Percentiles rank a stretch among this genome's conserved stretches.
phyloP scores from a whole-genome alignment of 2,113 vertebrate genomes.

The Apteryx mantelli region DNA sequence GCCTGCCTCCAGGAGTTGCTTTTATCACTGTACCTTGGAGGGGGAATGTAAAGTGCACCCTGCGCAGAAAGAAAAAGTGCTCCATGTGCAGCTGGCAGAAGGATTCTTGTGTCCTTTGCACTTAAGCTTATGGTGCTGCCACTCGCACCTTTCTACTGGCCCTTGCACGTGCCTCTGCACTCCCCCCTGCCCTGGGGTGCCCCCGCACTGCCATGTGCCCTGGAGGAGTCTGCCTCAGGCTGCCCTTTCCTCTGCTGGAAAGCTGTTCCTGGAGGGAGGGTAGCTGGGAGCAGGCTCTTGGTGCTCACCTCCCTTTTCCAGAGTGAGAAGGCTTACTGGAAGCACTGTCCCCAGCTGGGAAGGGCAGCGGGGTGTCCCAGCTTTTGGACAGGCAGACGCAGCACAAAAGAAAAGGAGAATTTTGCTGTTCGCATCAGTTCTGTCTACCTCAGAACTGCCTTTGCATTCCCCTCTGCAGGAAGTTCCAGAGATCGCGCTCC shows the following conservation, averaged over 20 bases:
- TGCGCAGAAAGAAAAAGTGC: neutral
- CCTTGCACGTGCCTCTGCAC: neutral
- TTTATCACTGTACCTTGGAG: neutral
- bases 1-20: neutral
- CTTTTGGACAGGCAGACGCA: neutral
- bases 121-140: neutral
- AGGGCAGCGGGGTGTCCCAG: neutral
- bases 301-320: neutral
- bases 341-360: neutral
- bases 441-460: no score
- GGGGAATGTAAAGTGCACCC: neutral
- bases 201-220: no score
- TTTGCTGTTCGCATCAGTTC: neutral
- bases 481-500: neutral
- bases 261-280: neutral
- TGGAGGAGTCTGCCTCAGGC: no score
- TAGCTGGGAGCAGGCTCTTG: rapidly evolving
- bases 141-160: neutral
- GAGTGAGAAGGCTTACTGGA: neutral
- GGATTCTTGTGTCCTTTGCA: neutral
- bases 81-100: neutral
- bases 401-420: neutral
- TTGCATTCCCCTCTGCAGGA: neutral
- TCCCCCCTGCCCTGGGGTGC: no score
- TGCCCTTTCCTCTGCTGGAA: neutral